Base-by-base conservation (phyloP, 2,113 vertebrate genomes). In the Mixornis gularis region DNA sequence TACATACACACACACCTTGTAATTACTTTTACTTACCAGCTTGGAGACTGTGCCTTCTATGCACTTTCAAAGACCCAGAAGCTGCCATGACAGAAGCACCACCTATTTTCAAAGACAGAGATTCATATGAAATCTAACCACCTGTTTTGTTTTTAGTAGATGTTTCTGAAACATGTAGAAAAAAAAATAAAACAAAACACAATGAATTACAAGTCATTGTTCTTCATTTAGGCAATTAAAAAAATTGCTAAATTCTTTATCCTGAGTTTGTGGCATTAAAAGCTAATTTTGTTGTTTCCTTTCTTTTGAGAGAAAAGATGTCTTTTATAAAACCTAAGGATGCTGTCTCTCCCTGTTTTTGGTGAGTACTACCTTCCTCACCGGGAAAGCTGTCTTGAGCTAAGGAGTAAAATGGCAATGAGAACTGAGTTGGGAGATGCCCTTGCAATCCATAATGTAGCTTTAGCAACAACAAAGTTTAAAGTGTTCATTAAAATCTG, bases 21-120 rank as follows among this genome's bases (percentile, higher is more conserved):
- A 70, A 82, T 22, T 53, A 43, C 40, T 74, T 55, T 40, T 2
- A 95, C 95, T 69, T 94, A 97, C 97, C 97, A 90, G 91, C 60
- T 80, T 93, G 90, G 34, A 96, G 68, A 68, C 87, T 79, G 62
- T 96, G 93, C 40, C 95, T 90, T 91, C 93, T 96, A 2, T 92
- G 91, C 40, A 82, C 55, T 92, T 96, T 96, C 46, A 94, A 84
- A 63, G 95, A 92, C 73, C 91, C 97, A 91, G 96, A 93, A 92
- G 94, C 85, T 94, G 93, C 79, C 93, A 90, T 53, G 49, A 76
- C 81, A 89, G 96, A 94, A 86, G 95, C 82, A 92, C 95, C 82
- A 93, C 95, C 97, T 97, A 71, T 77, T 94, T 95, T 59, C 32
- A 79, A 52, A 70, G 44, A 85, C 5, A 92, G n/a, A 77, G 20